Percentiles rank a stretch among this genome's conserved stretches.
phyloP scores from a whole-genome alignment of 2,113 vertebrate genomes.

The Numenius arquata region DNA sequence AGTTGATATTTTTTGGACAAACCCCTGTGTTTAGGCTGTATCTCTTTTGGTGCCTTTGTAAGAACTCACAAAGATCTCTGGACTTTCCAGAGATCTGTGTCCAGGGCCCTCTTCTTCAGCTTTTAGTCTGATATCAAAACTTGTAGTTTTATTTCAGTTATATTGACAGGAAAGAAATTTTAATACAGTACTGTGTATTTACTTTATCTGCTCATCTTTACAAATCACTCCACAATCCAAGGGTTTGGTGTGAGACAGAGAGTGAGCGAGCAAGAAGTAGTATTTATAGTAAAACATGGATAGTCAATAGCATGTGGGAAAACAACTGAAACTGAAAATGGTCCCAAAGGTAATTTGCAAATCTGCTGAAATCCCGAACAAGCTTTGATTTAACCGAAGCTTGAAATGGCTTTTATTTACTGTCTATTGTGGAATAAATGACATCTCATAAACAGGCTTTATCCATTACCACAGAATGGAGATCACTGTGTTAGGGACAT shows the following conservation, averaged over 20 bases:
- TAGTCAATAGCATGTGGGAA: conserved; percentile 70
- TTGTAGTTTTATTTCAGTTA: not conserved
- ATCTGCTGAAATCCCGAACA: conserved; percentile 91
- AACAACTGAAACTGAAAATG: conserved; percentile 76
- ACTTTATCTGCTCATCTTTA: conserved; percentile 56
- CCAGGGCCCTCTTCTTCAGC: not conserved
- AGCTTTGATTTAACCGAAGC: conserved; percentile 94
- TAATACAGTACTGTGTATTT: conserved; percentile 31
- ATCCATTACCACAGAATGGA: conserved; percentile 85
- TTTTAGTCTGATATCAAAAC: not conserved
- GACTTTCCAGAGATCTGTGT: not conserved
- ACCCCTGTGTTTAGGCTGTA: not conserved
- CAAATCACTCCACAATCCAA: conserved; percentile 56
- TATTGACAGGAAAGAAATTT: conserved; percentile 36
- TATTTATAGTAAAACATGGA: conserved; percentile 64
- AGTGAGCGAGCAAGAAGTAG: conserved; percentile 7
- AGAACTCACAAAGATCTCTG: not conserved
- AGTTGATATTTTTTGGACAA: not conserved
- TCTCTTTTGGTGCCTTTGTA: not conserved
- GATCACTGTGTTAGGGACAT: conserved; percentile 83
- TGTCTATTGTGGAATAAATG: conserved; percentile 90
- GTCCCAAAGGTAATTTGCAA: conserved; percentile 93
- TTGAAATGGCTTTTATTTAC: conserved; percentile 97
- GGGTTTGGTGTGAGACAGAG: conserved; percentile 13
- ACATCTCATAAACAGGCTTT: conserved; percentile 90